phyloP scores from a whole-genome alignment of 2,888 invertebrate genomes.

The Plebejus anna region DNA sequence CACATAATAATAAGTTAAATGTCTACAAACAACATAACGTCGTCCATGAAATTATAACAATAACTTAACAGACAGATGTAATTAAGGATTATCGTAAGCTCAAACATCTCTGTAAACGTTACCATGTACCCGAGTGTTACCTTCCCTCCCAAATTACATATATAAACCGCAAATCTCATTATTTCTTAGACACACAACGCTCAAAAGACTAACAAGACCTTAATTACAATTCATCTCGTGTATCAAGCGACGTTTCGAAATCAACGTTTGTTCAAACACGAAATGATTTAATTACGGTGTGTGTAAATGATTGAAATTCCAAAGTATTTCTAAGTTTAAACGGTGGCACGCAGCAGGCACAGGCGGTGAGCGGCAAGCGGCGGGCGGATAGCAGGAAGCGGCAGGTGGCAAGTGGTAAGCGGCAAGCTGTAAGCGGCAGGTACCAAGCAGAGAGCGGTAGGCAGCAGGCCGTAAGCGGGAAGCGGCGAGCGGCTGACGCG shows the following conservation, averaged over 20 bases:
- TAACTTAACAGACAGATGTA: conserved; percentile 6
- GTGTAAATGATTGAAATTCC: conserved; percentile 41
- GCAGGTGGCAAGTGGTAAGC: conserved; percentile 39
- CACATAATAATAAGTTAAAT: neutral
- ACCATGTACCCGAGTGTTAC: neutral
- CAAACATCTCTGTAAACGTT: conserved; percentile 10
- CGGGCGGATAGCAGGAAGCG: conserved; percentile 41
- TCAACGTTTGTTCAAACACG: conserved; percentile 25
- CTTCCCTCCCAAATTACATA: conserved; percentile 7
- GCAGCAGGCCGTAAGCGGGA: conserved; percentile 42
- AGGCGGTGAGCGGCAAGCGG: conserved; percentile 41
- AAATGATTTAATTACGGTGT: conserved; percentile 49
- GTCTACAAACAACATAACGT: neutral
- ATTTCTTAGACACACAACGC: conserved; percentile 24
- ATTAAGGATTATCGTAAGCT: conserved; percentile 14
- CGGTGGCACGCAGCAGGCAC: conserved; percentile 42
- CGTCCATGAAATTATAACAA: neutral
- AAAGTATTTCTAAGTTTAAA: conserved; percentile 60
- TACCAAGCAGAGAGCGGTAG: conserved; percentile 35
- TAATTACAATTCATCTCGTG: conserved; percentile 26
- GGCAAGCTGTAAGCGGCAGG: conserved; percentile 39
- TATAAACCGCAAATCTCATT: conserved; percentile 26
- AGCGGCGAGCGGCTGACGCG: conserved; percentile 39
- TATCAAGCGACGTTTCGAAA: conserved; percentile 20
- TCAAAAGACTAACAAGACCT: conserved; percentile 30